Conservation (phyloP, 2,888 invertebrate species). For the Globia sparganii region DNA sequence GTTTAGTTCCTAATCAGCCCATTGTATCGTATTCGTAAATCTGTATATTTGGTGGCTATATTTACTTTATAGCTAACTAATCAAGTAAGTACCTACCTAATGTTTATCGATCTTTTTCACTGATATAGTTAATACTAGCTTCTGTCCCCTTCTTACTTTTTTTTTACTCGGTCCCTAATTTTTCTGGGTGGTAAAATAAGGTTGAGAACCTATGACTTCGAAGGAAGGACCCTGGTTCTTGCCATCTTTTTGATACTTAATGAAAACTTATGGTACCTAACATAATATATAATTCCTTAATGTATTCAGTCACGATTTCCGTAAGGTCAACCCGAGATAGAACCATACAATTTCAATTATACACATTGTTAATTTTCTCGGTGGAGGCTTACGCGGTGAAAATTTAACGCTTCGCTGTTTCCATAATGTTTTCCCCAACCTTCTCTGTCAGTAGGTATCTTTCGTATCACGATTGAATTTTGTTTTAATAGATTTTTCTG, state of each 20-base stretch:
- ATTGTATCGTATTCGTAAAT: background rate
- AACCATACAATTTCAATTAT: slow-evolving; percentile 37
- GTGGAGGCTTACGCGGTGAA: slow-evolving; percentile 31
- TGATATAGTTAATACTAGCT: no score
- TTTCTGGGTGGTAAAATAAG: no score
- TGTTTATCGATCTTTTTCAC: no score
- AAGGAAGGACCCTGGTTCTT: background rate
- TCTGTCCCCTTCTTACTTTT: no score
- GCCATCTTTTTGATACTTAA: no score
- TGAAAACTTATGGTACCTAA: no score
- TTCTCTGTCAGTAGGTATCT: background rate
- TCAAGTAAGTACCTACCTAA: no score
- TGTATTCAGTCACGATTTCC: background rate
- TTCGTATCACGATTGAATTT: slow-evolving; percentile 14
- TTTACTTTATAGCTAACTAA: no score
- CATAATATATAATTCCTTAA: no score
- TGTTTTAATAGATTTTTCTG: slow-evolving; percentile 20
- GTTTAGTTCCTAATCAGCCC: background rate
- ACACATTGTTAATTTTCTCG: slow-evolving; percentile 29
- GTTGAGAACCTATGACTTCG: no score
- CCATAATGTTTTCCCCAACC: slow-evolving; percentile 15
- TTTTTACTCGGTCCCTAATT: no score
- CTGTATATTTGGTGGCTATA: background rate
- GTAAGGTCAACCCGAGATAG: background rate
- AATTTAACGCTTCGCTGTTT: slow-evolving; percentile 28